phyloP scores from a whole-genome alignment of 2,888 invertebrate species.

The Elmis aenea region DNA sequence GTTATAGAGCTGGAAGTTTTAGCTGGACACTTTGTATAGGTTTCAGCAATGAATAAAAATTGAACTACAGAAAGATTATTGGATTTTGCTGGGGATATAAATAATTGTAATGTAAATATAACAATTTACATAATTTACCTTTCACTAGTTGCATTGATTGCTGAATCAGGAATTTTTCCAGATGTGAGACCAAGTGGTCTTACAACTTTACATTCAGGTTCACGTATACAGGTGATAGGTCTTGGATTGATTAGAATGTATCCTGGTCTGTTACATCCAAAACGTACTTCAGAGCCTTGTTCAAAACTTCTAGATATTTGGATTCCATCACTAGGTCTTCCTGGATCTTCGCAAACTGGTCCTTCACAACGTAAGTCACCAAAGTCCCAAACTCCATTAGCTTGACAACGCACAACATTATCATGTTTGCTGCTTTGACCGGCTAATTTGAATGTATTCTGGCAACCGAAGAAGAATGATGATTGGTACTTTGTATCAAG shows the following conservation, averaged over 20 bases:
- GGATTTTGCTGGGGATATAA: too few relatives aligned
- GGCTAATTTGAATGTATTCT: constrained; percentile 90
- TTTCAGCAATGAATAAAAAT: too few relatives aligned
- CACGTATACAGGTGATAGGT: constrained; percentile 84
- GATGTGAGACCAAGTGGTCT: constrained; percentile 87
- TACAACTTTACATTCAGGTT: constrained; percentile 91
- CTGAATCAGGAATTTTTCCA: constrained; percentile 88
- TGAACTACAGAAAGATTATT: too few relatives aligned
- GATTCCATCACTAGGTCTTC: constrained; percentile 86
- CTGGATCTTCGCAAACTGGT: constrained; percentile 94
- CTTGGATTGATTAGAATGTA: constrained; percentile 88
- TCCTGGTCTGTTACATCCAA: constrained; percentile 86
- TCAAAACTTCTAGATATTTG: constrained; percentile 82
- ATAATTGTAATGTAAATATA: too few relatives aligned
- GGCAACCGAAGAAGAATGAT: constrained; percentile 93
- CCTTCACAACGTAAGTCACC: constrained; percentile 94
- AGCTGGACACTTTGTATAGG: too few relatives aligned
- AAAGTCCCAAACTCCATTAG: constrained; percentile 95
- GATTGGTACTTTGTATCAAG: constrained; percentile 87
- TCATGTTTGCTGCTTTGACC: constrained; percentile 90
- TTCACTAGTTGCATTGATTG: constrained; percentile 93
- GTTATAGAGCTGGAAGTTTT: too few relatives aligned
- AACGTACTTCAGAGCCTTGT: constrained; percentile 85
- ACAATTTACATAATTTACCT: too few relatives aligned
- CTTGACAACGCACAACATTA: constrained; percentile 86